phyloP scores from a whole-genome alignment of 2,797 vertebrate genomes.

The Onychomys arenicola region DNA sequence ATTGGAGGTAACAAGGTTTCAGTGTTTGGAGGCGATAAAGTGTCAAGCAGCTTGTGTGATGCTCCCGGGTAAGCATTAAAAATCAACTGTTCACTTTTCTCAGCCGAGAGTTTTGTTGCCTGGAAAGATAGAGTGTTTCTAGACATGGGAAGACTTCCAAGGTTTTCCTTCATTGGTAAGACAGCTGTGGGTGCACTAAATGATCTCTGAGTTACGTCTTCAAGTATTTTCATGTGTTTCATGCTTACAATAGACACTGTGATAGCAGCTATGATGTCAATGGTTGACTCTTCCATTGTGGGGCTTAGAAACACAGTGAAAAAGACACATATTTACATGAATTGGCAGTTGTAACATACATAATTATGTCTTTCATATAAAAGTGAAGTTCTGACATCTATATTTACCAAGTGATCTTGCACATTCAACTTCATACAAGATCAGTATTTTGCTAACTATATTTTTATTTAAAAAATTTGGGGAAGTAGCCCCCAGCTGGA shows the following conservation, averaged over 20 bases:
- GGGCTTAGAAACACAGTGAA: neutral
- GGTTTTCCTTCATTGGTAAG: slow-evolving; percentile 74
- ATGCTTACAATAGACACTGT: slow-evolving; percentile 37
- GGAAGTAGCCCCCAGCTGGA: no score
- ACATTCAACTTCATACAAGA: neutral
- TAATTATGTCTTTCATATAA: slow-evolving; percentile 84
- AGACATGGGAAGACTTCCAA: neutral
- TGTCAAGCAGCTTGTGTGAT: slow-evolving; percentile 52
- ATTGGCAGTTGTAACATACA: slow-evolving; percentile 74
- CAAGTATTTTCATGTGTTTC: slow-evolving; percentile 56
- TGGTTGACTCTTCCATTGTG: slow-evolving; percentile 45
- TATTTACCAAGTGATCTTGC: slow-evolving; percentile 82
- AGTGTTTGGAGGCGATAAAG: slow-evolving; percentile 75
- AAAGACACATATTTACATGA: neutral
- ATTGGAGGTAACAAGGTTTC: slow-evolving; percentile 82
- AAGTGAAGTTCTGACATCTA: slow-evolving; percentile 81
- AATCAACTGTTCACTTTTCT: slow-evolving; percentile 79
- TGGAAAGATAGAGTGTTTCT: slow-evolving; percentile 74
- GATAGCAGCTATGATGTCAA: neutral
- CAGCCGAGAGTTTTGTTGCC: slow-evolving; percentile 74
- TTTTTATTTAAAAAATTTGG: slow-evolving; percentile 57
- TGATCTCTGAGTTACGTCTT: slow-evolving; percentile 23
- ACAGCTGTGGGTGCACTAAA: slow-evolving; percentile 68
- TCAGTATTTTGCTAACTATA: slow-evolving; percentile 8
- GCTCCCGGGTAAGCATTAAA: slow-evolving; percentile 76